These are phyloP conservation scores for Dynastes maya DNA, from an alignment of 2,888 invertebrate species.

Conservation along the genomic window DNA sequence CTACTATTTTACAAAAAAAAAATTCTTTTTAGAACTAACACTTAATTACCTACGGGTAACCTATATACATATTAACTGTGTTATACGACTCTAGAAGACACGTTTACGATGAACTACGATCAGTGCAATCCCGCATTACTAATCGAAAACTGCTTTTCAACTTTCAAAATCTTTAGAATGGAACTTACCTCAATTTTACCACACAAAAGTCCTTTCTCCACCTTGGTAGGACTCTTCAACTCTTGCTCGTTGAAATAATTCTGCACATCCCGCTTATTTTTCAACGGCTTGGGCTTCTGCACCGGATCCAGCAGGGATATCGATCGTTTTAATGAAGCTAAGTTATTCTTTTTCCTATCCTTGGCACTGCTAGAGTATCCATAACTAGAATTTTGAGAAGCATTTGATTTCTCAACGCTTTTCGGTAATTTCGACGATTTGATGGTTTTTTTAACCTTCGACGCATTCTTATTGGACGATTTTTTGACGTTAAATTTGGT, in stretches of 20 bases:
- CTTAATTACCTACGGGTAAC: no score
- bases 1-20: no score
- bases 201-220: conserved; percentile 4
- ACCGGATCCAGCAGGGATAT: conserved; percentile 73
- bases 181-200: background rate
- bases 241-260: conserved; percentile 68
- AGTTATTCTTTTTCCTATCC: conserved; percentile 59
- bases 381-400: conserved; percentile 73
- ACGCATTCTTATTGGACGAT: conserved; percentile 2
- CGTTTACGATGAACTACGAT: no score
- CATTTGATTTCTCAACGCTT: conserved; percentile 68
- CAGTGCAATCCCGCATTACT: no score
- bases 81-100: no score
- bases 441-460: conserved; percentile 19
- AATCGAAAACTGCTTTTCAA: background rate
- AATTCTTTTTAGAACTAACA: no score
- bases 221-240: conserved; percentile 63
- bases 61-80: no score
- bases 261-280: conserved; percentile 67
- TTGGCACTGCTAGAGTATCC: conserved; percentile 43
- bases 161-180: background rate
- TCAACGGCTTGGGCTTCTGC: conserved; percentile 63
- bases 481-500: conserved; percentile 12
- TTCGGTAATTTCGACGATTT: conserved; percentile 43
- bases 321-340: conserved; percentile 75